Conservation (phyloP, 1,140 invertebrate genomes). For the Samia ricini region DNA sequence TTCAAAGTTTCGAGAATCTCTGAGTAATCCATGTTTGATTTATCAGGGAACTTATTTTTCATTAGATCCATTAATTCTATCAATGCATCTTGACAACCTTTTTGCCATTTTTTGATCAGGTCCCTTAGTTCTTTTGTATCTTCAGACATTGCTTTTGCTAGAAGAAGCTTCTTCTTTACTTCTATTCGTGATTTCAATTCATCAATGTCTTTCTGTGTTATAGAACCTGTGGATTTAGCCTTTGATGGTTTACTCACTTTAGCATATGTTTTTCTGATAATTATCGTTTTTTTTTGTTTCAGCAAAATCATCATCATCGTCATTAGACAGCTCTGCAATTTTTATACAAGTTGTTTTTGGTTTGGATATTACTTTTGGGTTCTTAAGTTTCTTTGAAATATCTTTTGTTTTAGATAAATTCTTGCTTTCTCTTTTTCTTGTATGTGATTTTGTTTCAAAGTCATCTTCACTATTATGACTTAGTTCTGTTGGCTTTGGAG, state of each 20-base stretch:
- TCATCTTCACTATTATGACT: background rate
- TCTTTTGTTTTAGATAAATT: background rate
- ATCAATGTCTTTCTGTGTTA: constrained; percentile 66
- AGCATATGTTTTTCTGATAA: constrained; percentile 55
- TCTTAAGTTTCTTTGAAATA: background rate
- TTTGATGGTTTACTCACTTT: constrained; percentile 52
- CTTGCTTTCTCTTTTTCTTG: constrained; percentile 12
- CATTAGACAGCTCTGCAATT: constrained; percentile 21
- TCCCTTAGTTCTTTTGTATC: constrained; percentile 58
- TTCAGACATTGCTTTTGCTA: constrained; percentile 48
- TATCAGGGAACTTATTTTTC: constrained; percentile 57
- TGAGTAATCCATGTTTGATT: constrained; percentile 57
- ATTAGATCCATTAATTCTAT: constrained; percentile 61
- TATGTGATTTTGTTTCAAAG: constrained; percentile 13
- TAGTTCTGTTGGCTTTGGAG: constrained; percentile 18
- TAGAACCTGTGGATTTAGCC: constrained; percentile 67
- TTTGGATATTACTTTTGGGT: constrained; percentile 13
- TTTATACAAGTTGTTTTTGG: constrained; percentile 30
- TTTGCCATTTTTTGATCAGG: constrained; percentile 68
- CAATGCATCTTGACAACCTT: constrained; percentile 64
- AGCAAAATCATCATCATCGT: constrained; percentile 57
- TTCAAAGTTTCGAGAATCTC: constrained; percentile 64
- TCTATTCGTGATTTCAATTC: constrained; percentile 56
- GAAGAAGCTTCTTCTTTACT: constrained; percentile 54
- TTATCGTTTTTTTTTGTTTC: constrained; percentile 51